Conservation (phyloP, 2,888 invertebrate genomes). For the Salticus scenicus region DNA sequence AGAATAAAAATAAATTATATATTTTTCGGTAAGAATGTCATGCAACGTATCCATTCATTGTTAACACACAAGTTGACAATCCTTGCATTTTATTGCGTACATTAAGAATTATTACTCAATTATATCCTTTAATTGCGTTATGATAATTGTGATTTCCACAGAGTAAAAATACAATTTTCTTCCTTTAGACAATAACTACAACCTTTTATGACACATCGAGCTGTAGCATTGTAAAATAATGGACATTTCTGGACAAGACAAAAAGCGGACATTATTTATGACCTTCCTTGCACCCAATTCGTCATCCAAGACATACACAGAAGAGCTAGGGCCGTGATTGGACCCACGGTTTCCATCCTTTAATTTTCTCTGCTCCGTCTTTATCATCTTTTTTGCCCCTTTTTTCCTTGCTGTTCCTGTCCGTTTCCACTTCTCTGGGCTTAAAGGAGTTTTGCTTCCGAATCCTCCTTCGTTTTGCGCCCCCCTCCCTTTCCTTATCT, state of each 20-base stretch:
- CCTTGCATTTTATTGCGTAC: no score
- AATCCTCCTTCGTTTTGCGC: constrained; percentile 19
- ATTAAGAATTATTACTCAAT: no score
- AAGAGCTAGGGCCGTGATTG: constrained; percentile 63
- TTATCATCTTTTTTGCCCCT: constrained; percentile 57
- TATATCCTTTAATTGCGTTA: no score
- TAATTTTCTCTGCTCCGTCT: constrained; percentile 68
- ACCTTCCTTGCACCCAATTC: constrained; percentile 65
- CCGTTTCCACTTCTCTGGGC: constrained; percentile 61
- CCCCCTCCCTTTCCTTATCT: constrained; percentile 24
- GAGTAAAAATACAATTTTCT: no score
- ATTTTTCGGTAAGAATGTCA: no score
- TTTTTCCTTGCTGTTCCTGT: constrained; percentile 22
- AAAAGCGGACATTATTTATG: constrained; percentile 67
- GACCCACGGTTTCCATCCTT: constrained; percentile 61
- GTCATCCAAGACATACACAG: constrained; percentile 67
- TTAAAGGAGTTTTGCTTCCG: constrained; percentile 66
- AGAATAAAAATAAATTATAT: no score
- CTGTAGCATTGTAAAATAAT: constrained; percentile 57
- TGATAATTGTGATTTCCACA: no score
- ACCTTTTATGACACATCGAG: constrained; percentile 27
- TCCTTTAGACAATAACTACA: not conserved
- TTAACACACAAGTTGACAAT: no score
- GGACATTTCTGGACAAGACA: constrained; percentile 50
- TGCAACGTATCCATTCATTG: no score